These are phyloP conservation scores for Triplophysa siluroides DNA, from an alignment of 2,113 vertebrate species.

Conservation along the genomic window DNA sequence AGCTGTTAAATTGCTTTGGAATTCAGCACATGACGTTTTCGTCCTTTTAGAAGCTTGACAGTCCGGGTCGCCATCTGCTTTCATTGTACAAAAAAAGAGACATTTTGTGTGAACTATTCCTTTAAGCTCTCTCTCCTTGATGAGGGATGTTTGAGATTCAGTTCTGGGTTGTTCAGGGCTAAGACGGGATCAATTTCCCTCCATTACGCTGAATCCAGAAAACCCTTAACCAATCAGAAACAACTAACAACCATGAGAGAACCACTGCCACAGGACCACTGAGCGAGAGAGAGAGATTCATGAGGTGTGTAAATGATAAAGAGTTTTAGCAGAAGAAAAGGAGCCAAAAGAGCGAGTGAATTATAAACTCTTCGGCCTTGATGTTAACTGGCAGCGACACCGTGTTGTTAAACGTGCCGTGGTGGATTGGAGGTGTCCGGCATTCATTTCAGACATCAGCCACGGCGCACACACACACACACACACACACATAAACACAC, in stretches of 20 bases:
- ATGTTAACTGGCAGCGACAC: constrained; percentile 37
- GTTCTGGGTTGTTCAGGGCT: constrained; percentile 24
- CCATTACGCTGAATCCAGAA: constrained; percentile 43
- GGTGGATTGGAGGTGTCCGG: constrained; percentile 12
- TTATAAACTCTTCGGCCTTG: constrained; percentile 39
- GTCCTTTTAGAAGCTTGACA: constrained; percentile 6
- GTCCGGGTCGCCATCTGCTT: background rate
- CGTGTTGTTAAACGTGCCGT: constrained; percentile 35
- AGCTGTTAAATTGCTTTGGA: background rate
- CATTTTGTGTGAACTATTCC: constrained; percentile 1
- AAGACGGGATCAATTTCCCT: constrained; percentile 43
- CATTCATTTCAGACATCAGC: constrained; percentile 15
- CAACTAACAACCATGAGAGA: constrained; percentile 55
- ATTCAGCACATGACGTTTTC: background rate
- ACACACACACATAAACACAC: background rate
- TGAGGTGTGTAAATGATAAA: constrained; percentile 16
- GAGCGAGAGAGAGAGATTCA: constrained; percentile 18
- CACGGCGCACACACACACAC: background rate
- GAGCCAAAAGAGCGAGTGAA: constrained; percentile 23
- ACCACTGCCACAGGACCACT: constrained; percentile 32
- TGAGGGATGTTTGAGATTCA: constrained; percentile 31
- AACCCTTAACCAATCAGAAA: constrained; percentile 51
- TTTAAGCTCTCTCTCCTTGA: background rate
- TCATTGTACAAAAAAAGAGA: background rate
- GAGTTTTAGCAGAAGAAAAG: constrained; percentile 15